Base-by-base conservation (phyloP, 2,888 invertebrate genomes). In the Pristionchus mayeri region DNA sequence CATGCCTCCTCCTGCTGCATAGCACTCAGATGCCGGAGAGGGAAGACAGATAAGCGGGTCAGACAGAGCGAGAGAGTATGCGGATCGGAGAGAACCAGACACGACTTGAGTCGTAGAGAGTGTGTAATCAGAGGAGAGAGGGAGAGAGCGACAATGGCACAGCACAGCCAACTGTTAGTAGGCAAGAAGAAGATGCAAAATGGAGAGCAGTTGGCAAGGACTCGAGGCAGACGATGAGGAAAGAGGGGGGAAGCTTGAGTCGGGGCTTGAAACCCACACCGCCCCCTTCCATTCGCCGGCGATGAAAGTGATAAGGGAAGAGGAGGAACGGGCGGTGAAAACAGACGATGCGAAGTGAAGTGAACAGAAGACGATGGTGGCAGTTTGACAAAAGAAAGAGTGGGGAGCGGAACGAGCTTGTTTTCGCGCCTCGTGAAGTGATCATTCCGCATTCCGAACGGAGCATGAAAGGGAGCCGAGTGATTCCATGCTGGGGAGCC, bases 201-300 rank as follows among this genome's bases (percentile, higher is more conserved):
- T 78, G 76, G 76, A 50, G 50, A 50, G 50, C 71, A 78, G 76
- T 78, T 78, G 50, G 50, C 50, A 78, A 78, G 76, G 76, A 50
- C 50, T 30, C 27, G 30, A 50, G 30, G 63, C 16, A 27, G 63
- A 63, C n/a, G 34, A 16, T 18, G n/a, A 27, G 27, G 50, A 16
- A 50, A 2, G 34, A 30, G 50, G 18, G 30, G 50, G n/a, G 24
- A 44, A 16, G 50, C 11, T 11, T 30, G 30, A 63, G 27, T n/a
- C 13, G 50, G 18, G 30, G 50, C 50, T 48, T 78, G 76, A 78
- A 50, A 78, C 76, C 48, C 44, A 44, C 44, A 78, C 76, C 50
- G 50, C 48, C 76, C 57, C 24, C 57, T 7, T 34, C 50, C 76
- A 50, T 78, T 30, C 50, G n/a, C n/a, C 30, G 50, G 34, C n/a